A percentile compares a stretch with the other conserved stretches of the same genome.
phyloP scores from a whole-genome alignment of 2,797 vertebrate species.

The Silurus lanzhouensis region DNA sequence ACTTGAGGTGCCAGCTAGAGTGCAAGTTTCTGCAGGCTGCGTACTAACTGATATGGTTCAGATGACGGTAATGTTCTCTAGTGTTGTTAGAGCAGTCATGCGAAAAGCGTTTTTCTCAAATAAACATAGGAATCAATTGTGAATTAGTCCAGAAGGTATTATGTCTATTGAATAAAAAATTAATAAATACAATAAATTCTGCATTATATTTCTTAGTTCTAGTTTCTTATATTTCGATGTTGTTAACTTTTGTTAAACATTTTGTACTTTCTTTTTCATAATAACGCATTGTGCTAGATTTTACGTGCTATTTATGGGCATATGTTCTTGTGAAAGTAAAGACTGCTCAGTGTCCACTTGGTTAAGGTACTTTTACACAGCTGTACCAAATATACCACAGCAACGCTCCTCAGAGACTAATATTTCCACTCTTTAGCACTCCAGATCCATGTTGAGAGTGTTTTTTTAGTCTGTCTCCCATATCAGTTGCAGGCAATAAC shows the following conservation, averaged over 20 bases:
- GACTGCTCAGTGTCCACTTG: not conserved
- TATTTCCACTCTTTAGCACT: constrained; percentile 7
- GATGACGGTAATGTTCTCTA: constrained; percentile 43
- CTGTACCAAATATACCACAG: constrained; percentile 8
- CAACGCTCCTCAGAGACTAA: not conserved
- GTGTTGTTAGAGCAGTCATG: constrained; percentile 39
- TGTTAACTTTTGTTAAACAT: not conserved
- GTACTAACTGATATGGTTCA: constrained; percentile 28
- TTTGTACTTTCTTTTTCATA: not conserved
- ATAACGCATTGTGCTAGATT: not conserved
- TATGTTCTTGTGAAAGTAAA: not conserved
- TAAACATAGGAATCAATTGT: constrained; percentile 57
- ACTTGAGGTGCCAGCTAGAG: constrained; percentile 16
- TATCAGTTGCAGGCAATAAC: constrained; percentile 41
- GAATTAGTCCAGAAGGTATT: constrained; percentile 60
- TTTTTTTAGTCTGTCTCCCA: constrained; percentile 4
- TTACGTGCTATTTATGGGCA: not conserved
- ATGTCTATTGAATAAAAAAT: constrained; percentile 45
- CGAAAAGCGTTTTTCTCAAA: constrained; percentile 50
- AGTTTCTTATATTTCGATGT: too few species aligned
- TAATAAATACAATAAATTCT: not conserved
- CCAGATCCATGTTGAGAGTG: constrained; percentile 8
- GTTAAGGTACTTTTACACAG: constrained; percentile 5
- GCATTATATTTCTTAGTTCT: not conserved
- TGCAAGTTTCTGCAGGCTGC: constrained; percentile 40